These are phyloP conservation scores for Capromys pilorides DNA, from an alignment of 2,797 vertebrate species.

Conservation along the genomic window DNA sequence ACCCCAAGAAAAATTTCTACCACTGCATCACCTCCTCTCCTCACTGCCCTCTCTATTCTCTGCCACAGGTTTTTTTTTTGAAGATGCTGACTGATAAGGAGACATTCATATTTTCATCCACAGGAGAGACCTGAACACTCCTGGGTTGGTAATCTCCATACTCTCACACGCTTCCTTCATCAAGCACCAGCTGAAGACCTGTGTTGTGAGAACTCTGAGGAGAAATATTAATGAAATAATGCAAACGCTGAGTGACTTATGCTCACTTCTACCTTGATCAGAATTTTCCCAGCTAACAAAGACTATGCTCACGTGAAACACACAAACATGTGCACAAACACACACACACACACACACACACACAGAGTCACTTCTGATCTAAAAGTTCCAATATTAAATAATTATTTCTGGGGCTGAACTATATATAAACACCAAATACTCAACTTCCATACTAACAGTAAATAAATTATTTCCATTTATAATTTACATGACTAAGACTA, in stretches of 20 bases:
- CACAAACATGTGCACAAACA: background rate
- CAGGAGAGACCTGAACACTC: conserved; percentile 15
- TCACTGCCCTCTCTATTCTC: background rate
- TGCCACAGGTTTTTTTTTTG: background rate
- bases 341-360: background rate
- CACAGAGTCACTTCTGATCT: background rate
- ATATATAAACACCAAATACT: background rate
- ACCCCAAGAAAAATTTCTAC: background rate
- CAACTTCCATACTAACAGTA: conserved; percentile 4
- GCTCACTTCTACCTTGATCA: background rate
- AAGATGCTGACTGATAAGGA: too few species aligned
- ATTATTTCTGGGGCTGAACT: background rate
- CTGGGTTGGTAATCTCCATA: background rate
- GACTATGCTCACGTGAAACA: background rate
- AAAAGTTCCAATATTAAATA: conserved; percentile 16
- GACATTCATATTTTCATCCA: background rate
- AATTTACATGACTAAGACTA: background rate
- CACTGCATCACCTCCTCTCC: background rate
- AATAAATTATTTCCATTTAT: background rate
- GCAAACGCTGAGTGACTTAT: background rate
- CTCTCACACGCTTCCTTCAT: background rate
- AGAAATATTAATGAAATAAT: background rate
- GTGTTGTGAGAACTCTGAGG: conserved; percentile 10
- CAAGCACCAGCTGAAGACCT: conserved; percentile 1
- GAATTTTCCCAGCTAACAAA: background rate